These are phyloP conservation scores for Coleophora flavipennella DNA, from an alignment of 2,888 invertebrate genomes.

Conservation along the genomic window DNA sequence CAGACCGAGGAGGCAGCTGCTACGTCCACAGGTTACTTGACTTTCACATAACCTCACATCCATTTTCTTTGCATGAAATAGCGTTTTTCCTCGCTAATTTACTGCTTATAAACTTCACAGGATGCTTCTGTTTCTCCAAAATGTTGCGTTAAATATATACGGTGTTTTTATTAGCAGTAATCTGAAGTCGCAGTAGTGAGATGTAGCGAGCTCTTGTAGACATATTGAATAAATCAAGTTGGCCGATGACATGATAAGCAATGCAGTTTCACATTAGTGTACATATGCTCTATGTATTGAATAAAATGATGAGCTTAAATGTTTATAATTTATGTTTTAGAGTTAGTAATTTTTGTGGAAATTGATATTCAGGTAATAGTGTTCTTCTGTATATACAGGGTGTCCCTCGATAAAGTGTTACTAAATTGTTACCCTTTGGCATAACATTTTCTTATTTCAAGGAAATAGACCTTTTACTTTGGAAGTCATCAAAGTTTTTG, in stretches of 20 bases:
- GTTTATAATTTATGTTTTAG: no score
- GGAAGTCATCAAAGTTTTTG: no score
- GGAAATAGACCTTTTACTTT: no score
- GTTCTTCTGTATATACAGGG: no score
- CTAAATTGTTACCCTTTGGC: background rate
- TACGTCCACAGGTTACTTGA: slow-evolving; percentile 34
- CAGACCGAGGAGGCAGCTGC: slow-evolving; percentile 21
- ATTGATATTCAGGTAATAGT: no score
- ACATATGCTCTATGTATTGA: no score
- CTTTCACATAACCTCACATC: slow-evolving; percentile 52
- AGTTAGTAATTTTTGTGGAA: no score
- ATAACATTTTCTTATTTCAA: background rate
- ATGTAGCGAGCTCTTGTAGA: background rate
- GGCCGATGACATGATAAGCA: no score
- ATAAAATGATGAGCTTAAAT: no score
- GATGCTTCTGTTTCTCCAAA: background rate
- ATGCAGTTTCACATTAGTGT: no score
- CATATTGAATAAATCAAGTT: background rate
- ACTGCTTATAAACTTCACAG: background rate
- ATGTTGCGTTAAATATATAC: background rate
- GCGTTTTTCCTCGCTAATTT: slow-evolving; percentile 2
- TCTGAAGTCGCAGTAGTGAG: background rate
- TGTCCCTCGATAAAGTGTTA: no score
- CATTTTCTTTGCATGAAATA: slow-evolving; percentile 46
- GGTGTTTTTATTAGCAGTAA: background rate